Percentiles rank a stretch among this genome's conserved stretches.
Conservation (phyloP, 2,797 vertebrate species). For the Pempheris klunzingeri region DNA sequence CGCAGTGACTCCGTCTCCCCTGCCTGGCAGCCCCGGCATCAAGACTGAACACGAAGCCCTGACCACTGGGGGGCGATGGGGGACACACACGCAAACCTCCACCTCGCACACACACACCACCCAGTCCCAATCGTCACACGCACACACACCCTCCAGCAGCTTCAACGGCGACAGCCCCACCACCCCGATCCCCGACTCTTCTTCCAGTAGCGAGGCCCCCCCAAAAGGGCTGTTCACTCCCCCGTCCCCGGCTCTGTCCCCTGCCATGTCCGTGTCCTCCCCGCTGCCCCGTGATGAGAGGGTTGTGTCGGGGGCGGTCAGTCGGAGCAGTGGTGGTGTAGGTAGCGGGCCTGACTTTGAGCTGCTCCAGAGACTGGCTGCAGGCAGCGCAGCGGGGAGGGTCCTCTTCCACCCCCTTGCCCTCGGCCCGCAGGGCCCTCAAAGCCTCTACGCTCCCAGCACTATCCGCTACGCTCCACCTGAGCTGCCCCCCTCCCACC, state of each 20-base stretch:
- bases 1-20: conserved; percentile 72
- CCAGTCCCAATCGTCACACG: conserved; percentile 73
- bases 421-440: conserved; percentile 85
- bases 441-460: conserved; percentile 91
- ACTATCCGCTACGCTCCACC: conserved; percentile 93
- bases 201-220: conserved; percentile 81
- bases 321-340: conserved; percentile 64
- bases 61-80: conserved; percentile 76
- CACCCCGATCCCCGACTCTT: conserved; percentile 83
- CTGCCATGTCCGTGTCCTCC: conserved; percentile 85
- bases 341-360: conserved; percentile 82
- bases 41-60: conserved; percentile 87
- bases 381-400: conserved; percentile 85
- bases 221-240: conserved; percentile 83
- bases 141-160: conserved; percentile 81
- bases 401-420: conserved; percentile 89
- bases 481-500: conserved; percentile 87
- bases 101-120: conserved; percentile 65
- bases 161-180: conserved; percentile 85
- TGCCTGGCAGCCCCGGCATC: conserved; percentile 80
- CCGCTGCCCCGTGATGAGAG: conserved; percentile 85
- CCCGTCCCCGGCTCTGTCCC: conserved; percentile 84
- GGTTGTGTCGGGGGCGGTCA: conserved; percentile 59
- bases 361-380: conserved; percentile 87
- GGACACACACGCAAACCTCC: conserved; percentile 70